Evolutionary conservation across 2,888 invertebrate species (phyloP).

Genomic region (Cyrtodaria siliqua): DNA sequence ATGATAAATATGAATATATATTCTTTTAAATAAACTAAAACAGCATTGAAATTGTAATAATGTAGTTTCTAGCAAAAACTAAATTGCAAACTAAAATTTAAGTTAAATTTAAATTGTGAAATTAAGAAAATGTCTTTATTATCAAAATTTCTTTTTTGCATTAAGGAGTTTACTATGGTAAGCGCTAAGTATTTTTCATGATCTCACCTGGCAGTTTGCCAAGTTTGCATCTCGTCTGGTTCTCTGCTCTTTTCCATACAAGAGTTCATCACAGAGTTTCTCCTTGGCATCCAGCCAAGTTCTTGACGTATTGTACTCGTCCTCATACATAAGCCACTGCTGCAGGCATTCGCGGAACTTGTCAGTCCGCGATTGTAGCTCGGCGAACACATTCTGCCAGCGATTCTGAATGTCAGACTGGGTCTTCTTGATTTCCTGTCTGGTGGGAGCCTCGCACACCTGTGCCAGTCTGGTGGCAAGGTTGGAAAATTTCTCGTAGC

Average conservation of each 20-base stretch:
- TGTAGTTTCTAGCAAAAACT: too few relatives aligned
- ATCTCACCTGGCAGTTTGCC: constrained; percentile 73
- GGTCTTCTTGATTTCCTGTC: constrained; percentile 74
- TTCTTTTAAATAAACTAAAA: too few relatives aligned
- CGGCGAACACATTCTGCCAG: constrained; percentile 71
- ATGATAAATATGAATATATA: too few relatives aligned
- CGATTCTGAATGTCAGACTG: constrained; percentile 73
- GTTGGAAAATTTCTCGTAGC: constrained; percentile 71
- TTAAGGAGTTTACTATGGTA: too few relatives aligned
- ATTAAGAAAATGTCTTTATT: too few relatives aligned
- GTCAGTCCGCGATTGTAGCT: constrained; percentile 65
- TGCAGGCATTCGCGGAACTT: constrained; percentile 74
- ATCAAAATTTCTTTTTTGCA: too few relatives aligned
- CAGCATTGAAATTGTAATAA: too few relatives aligned
- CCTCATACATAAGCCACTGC: constrained; percentile 81
- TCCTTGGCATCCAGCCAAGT: constrained; percentile 79
- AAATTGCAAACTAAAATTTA: too few relatives aligned
- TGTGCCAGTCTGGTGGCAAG: constrained; percentile 73
- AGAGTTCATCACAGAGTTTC: constrained; percentile 71
- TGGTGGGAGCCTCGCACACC: constrained; percentile 78
- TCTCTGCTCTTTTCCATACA: constrained; percentile 70
- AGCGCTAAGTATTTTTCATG: too few relatives aligned
- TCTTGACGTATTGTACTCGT: constrained; percentile 69
- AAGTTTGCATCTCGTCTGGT: constrained; percentile 68
- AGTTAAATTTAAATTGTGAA: too few relatives aligned